Conservation (phyloP, 2,888 invertebrate genomes). For the Helleia helle region DNA sequence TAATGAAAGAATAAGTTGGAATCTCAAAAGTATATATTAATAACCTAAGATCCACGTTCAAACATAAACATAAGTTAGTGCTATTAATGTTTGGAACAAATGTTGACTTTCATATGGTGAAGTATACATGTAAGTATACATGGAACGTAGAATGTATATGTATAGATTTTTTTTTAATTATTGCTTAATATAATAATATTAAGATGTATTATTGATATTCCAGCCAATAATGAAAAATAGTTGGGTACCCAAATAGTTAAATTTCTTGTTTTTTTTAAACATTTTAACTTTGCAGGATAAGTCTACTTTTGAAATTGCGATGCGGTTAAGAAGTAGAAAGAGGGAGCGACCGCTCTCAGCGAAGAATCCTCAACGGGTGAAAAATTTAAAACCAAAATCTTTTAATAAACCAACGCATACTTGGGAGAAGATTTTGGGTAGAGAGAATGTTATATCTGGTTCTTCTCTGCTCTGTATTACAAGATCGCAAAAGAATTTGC, state of each 20-base stretch:
- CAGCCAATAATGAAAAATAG: too few relatives aligned
- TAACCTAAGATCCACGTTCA: too few relatives aligned
- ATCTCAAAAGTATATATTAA: too few relatives aligned
- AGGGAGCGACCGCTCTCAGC: constrained; percentile 72
- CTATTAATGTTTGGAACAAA: constrained; percentile 32
- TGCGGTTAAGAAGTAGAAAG: constrained; percentile 81
- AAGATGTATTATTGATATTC: background rate
- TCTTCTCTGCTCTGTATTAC: constrained; percentile 42
- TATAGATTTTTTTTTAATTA: background rate
- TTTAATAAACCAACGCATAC: constrained; percentile 34
- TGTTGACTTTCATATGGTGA: constrained; percentile 37
- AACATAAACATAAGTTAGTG: constrained; percentile 16
- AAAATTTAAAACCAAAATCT: constrained; percentile 40
- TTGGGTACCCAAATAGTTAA: too few relatives aligned
- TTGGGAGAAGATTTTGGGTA: constrained; percentile 51
- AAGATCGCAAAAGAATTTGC: constrained; percentile 40
- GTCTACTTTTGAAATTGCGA: constrained; percentile 49
- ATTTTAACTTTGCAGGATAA: constrained; percentile 37
- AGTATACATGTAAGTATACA: constrained; percentile 57
- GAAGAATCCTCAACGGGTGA: constrained; percentile 38
- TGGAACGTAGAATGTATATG: background rate
- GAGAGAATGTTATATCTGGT: constrained; percentile 46
- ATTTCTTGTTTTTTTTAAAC: background rate
- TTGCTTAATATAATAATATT: background rate
- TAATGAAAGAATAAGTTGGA: too few relatives aligned